Conservation (phyloP, 2,797 vertebrate species). For the Xenopus petersii region DNA sequence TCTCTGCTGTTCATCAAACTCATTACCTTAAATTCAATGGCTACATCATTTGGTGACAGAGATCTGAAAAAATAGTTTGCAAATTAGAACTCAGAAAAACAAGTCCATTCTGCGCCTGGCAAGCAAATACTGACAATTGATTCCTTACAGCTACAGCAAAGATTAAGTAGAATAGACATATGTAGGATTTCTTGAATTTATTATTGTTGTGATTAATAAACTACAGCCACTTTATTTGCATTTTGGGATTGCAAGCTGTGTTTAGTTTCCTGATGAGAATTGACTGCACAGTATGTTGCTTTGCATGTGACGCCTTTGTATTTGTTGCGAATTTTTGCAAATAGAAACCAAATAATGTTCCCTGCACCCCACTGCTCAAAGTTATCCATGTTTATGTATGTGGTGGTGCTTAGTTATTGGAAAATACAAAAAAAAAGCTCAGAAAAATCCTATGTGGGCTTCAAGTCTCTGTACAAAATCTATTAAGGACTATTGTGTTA, state of each 20-base stretch:
- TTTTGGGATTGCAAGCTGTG: constrained; percentile 44
- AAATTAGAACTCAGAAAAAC: background rate
- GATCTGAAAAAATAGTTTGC: background rate
- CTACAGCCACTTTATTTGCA: constrained; percentile 39
- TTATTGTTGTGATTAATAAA: constrained; percentile 44
- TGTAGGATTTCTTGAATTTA: constrained; percentile 31
- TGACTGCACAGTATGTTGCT: constrained; percentile 38
- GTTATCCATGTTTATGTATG: constrained; percentile 38
- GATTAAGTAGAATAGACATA: constrained; percentile 39
- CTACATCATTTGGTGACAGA: background rate
- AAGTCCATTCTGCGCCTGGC: background rate
- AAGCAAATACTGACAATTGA: constrained; percentile 11
- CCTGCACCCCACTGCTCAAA: constrained; percentile 30
- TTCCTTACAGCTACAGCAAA: constrained; percentile 19
- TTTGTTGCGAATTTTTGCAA: constrained; percentile 43
- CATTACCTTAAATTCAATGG: background rate
- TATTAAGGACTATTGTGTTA: background rate
- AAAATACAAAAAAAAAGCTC: background rate
- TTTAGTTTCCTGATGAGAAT: constrained; percentile 43
- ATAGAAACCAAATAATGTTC: constrained; percentile 40
- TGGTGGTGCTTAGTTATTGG: constrained; percentile 7
- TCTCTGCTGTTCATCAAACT: background rate
- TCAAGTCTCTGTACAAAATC: background rate
- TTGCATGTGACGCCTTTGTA: constrained; percentile 37
- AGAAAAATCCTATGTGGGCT: background rate